Evolutionary conservation across 2,797 vertebrate genomes (phyloP).

Genomic region (Xenentodon cancila): DNA sequence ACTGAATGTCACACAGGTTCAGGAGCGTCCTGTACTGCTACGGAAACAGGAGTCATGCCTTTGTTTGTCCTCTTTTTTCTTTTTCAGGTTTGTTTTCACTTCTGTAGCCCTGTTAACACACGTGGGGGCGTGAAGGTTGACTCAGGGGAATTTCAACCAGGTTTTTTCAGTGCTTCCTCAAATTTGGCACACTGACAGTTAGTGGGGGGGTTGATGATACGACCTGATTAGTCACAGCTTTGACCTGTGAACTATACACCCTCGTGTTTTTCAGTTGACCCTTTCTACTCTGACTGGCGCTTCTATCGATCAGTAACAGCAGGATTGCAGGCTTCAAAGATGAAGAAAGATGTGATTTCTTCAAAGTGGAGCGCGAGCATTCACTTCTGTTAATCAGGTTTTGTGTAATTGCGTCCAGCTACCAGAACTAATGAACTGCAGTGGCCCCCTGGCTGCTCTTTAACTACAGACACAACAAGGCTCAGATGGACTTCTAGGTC

Average conservation of each 20-base stretch:
- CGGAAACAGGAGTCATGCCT: no score
- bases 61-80: no score
- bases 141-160: conserved; percentile 9
- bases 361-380: conserved; percentile 34
- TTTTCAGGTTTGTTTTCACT: not conserved
- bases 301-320: not conserved
- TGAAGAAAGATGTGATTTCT: not conserved
- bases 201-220: conserved; percentile 19
- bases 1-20: no score
- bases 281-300: conserved; percentile 3
- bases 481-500: conserved; percentile 37
- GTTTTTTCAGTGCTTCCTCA: conserved; percentile 7
- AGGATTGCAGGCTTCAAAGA: conserved; percentile 16
- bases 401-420: conserved; percentile 21
- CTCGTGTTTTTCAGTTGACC: conserved; percentile 11
- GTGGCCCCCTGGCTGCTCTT: conserved; percentile 17
- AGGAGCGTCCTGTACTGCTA: no score
- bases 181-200: conserved; percentile 19
- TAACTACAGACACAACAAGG: conserved; percentile 11
- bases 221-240: conserved; percentile 36
- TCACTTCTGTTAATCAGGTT: conserved; percentile 10
- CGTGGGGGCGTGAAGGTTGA: conserved; percentile 35
- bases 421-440: conserved; percentile 34
- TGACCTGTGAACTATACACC: conserved; percentile 4
- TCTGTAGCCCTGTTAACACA: conserved; percentile 19